Conservation (phyloP, 1,140 invertebrate genomes). For the Condylostylus longicornis region DNA sequence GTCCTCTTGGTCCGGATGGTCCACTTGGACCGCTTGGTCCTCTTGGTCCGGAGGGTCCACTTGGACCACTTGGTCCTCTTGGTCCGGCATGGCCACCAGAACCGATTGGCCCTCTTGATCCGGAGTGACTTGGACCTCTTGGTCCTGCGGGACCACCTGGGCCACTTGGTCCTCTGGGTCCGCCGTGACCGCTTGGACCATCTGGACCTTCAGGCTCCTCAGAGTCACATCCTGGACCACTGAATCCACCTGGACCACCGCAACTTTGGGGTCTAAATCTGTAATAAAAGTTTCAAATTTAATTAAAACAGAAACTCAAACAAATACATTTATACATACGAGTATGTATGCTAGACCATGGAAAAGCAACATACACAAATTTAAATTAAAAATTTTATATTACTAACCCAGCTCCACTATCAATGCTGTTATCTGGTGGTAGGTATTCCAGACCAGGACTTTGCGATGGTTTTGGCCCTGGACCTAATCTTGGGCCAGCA, state of each 20-base stretch:
- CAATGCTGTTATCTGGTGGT: not conserved
- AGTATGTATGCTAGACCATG: not conserved
- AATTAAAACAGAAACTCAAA: not conserved
- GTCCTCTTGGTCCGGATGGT: too few species aligned
- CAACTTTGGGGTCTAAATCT: not conserved
- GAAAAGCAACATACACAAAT: too few species aligned
- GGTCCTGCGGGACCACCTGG: conserved; percentile 7
- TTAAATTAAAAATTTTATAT: too few species aligned
- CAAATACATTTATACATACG: not conserved
- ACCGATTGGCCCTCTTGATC: conserved; percentile 2
- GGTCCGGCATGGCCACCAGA: not conserved
- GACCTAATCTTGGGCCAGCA: not conserved
- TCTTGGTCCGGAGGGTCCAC: too few species aligned
- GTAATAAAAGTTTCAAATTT: not conserved
- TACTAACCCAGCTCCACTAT: too few species aligned
- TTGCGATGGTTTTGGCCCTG: conserved; percentile 3
- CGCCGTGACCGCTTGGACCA: conserved; percentile 5
- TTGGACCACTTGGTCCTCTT: not conserved
- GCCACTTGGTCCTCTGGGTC: conserved; percentile 6
- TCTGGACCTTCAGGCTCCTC: conserved; percentile 9
- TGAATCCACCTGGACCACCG: conserved; percentile 2
- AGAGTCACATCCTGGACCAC: conserved; percentile 10
- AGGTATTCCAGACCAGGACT: not conserved
- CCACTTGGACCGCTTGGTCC: too few species aligned
- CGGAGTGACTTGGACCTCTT: conserved; percentile 4